Evolutionary conservation across 2,113 vertebrate species (phyloP), one percentile per base, ranked within the genome.

Genomic region (Oryzias melastigma): DNA sequence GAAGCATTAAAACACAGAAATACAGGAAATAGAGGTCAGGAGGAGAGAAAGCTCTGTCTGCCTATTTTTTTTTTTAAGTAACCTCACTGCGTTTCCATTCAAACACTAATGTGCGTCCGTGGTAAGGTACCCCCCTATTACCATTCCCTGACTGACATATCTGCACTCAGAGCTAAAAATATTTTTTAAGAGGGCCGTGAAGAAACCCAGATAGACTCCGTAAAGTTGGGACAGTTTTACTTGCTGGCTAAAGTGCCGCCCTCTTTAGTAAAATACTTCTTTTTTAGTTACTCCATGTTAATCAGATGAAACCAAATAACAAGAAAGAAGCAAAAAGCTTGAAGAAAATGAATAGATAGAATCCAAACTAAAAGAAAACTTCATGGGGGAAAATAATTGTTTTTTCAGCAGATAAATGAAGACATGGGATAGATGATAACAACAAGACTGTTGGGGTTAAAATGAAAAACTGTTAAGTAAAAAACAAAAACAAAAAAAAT

Each of bases 1-100:
- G 46, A 89, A 87, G 85, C 88, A 71, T 85, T 84, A 82, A 87
- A 88, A 89, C 87, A 88, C 83, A 86, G 77, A 89, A 84, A 81
- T 85, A 89, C 83, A 89, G 73, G 78, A 83, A 77, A 73, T 79
- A 66, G 85, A 88, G 84, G 78, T 83, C 83, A 79, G 84, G 85
- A 89, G 85, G 88, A 86, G 85, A 85, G 83, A 87, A 80, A 87
- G 81, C 77, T 81, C 77, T 73, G 78, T 75, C 78, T 78, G 83
- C 83, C 80, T 85, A 22, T 22, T 22, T 22, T 22, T 22, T 2
- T 22, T 22, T 60, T 73, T 68, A 62, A 83, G 81, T 83, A 82
- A 88, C 82, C 78, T 78, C 67, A 60, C 73, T 71, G 80, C 22
- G 18, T 71, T 73, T 65, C 80, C 58, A 14, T 85, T 90, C 89